Evolutionary conservation across 2,113 vertebrate species (phyloP).

Genomic region (cattle (Bos taurus)): DNA sequence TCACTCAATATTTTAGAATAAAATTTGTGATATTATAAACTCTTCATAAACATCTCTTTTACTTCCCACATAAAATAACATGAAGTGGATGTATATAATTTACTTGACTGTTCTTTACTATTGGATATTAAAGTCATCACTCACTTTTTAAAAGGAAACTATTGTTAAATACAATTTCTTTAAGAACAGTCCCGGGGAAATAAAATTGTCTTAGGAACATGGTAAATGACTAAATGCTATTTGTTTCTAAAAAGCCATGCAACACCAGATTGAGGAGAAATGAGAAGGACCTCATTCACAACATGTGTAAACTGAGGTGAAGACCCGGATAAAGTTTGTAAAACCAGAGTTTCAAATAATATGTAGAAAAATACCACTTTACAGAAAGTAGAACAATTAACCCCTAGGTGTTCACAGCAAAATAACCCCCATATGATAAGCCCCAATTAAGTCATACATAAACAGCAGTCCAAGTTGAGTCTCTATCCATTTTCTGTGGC

Average conservation of each 20-base stretch:
- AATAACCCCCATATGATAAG: neutral
- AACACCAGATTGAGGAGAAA: neutral
- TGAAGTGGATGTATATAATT: neutral
- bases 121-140: neutral
- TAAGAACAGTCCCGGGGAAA: constrained; percentile 35
- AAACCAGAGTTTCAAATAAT: constrained; percentile 12
- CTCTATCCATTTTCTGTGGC: neutral
- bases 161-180: constrained; percentile 20
- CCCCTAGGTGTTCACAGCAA: neutral
- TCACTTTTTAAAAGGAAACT: constrained; percentile 25
- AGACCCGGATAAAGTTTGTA: neutral
- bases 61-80: neutral
- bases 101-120: neutral
- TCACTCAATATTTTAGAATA: neutral
- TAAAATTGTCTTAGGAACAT: neutral
- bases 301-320: neutral
- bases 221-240: constrained; percentile 17
- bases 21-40: constrained; percentile 10
- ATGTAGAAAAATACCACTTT: neutral
- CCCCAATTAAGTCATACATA: neutral
- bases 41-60: constrained; percentile 15
- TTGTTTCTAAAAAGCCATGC: neutral
- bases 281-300: neutral
- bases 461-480: neutral
- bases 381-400: neutral